These are phyloP conservation scores for Amphipoea lucens DNA, from an alignment of 2,888 invertebrate genomes.

Conservation along the genomic window DNA sequence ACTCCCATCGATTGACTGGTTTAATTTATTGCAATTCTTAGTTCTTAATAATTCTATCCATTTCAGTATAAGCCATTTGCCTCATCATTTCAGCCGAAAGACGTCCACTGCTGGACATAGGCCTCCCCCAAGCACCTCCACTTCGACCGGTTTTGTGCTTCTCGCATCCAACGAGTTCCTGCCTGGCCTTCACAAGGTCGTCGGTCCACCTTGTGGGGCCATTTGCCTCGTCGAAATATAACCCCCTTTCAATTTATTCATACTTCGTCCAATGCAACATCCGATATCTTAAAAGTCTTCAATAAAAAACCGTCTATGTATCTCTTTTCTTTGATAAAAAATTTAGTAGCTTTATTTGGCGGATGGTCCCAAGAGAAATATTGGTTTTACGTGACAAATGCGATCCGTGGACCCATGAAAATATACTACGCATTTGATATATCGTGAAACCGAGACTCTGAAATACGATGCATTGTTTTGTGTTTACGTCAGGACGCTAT, in stretches of 20 bases:
- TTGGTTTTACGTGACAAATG: slow-evolving; percentile 79
- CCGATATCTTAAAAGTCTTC: slow-evolving; percentile 56
- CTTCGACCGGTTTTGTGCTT: too few species aligned
- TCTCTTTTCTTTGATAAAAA: slow-evolving; percentile 73
- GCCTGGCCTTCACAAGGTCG: too few species aligned
- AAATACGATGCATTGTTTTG: slow-evolving; percentile 60
- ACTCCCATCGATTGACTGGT: not conserved
- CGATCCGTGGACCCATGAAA: slow-evolving; percentile 71
- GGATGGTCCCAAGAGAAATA: slow-evolving; percentile 76
- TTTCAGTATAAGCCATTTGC: not conserved
- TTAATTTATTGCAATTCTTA: not conserved
- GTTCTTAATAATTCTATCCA: not conserved
- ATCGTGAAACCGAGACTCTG: slow-evolving; percentile 58
- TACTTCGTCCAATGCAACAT: slow-evolving; percentile 29
- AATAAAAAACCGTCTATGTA: slow-evolving; percentile 66
- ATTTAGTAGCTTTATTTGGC: slow-evolving; percentile 75
- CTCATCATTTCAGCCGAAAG: too few species aligned
- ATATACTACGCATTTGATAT: slow-evolving; percentile 71
- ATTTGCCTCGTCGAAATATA: slow-evolving; percentile 9
- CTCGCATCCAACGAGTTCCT: too few species aligned
- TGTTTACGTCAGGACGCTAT: slow-evolving; percentile 33
- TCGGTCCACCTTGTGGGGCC: too few species aligned
- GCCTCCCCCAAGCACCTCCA: too few species aligned
- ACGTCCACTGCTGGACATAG: too few species aligned
- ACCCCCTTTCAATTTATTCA: slow-evolving; percentile 40